Evolutionary conservation across 2,797 vertebrate genomes (phyloP), one percentile per base, ranked within the genome.

Genomic region (Smutsia gigantea): DNA sequence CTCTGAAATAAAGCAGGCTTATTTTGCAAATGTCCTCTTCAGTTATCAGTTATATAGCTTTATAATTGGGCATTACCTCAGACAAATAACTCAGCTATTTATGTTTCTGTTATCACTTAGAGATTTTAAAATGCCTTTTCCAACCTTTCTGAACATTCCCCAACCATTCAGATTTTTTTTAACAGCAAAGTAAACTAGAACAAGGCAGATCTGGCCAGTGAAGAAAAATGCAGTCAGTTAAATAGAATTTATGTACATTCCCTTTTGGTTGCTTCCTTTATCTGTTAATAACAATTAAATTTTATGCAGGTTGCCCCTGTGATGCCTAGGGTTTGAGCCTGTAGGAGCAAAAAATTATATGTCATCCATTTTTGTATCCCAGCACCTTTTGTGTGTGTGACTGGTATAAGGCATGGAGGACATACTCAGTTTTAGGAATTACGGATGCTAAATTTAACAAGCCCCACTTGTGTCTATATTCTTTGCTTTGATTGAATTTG

Each of bases 121-220:
- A 93, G 27, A n/a, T 64, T 93, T 96, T 57, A 46, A 93, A 96
- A 82, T 81, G n/a, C 68, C 42, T 51, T 0, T 49, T 94, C n/a
- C 68, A 68, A 77, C 21, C 23, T 88, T 81, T 34, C 9, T 86
- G 17, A 93, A 85, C 77, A 91, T 85, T 79, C 6, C 90, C 18
- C 77, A 87, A 2, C 57, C n/a, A 51, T 87, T 79, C 69, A 87
- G 10, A 34, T 27, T 91, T 59, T 74, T 90, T 92, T 90, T n/a
- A 61, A 57, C 64, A 72, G 37, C 53, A 39, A 92, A 57, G 64
- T 90, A 90, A 83, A 93, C 21, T 61, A 64, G 51, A 79, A n/a
- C 10, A n/a, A 82, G 61, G 18, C 27, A 79, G 10, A n/a, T 87
- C 10, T 74, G 19, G 63, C 61, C 19, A 27, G 23, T 79, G 64